A percentile compares a stretch with the other conserved stretches of the same genome.
Conservation (phyloP, 35 echinoderm and acorn worm species). For the Lytechinus pictus region DNA sequence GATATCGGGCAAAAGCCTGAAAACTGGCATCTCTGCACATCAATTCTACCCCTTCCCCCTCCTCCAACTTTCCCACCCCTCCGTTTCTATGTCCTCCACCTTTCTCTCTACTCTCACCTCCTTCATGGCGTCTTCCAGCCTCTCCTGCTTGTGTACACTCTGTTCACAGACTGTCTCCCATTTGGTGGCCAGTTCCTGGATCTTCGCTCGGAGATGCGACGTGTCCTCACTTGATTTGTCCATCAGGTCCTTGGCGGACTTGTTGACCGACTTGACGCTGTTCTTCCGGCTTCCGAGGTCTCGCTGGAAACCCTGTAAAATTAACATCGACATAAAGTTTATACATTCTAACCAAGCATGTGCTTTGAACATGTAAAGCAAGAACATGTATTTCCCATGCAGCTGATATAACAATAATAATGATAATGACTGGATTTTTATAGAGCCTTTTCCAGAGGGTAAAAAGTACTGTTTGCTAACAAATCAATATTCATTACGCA, state of each 20-base stretch:
- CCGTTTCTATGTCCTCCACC: not conserved
- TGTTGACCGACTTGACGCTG: slow-evolving; percentile 95
- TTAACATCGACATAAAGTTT: not conserved
- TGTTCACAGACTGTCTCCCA: slow-evolving; percentile 93
- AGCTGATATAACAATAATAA: no score
- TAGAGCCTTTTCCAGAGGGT: no score
- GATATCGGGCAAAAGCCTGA: no score
- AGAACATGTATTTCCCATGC: no score
- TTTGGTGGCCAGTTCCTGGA: slow-evolving; percentile 86
- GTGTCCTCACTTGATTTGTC: slow-evolving; percentile 97
- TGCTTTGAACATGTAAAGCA: no score
- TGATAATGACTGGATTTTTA: no score
- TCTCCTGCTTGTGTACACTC: slow-evolving; percentile 89
- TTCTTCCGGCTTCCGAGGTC: slow-evolving; percentile 92
- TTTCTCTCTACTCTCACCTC: slow-evolving; percentile 66
- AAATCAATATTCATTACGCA: no score
- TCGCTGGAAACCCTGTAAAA: slow-evolving; percentile 86
- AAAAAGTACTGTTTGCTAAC: no score
- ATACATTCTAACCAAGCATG: no score
- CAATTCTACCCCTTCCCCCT: not conserved
- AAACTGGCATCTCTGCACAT: not conserved
- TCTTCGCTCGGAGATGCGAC: slow-evolving; percentile 85
- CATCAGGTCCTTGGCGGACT: slow-evolving; percentile 96
- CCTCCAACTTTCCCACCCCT: not conserved
- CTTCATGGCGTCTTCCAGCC: slow-evolving; percentile 88